These are phyloP conservation scores for Pentalonia nigronervosa DNA, from an alignment of 1,140 invertebrate species.

Conservation along the genomic window DNA sequence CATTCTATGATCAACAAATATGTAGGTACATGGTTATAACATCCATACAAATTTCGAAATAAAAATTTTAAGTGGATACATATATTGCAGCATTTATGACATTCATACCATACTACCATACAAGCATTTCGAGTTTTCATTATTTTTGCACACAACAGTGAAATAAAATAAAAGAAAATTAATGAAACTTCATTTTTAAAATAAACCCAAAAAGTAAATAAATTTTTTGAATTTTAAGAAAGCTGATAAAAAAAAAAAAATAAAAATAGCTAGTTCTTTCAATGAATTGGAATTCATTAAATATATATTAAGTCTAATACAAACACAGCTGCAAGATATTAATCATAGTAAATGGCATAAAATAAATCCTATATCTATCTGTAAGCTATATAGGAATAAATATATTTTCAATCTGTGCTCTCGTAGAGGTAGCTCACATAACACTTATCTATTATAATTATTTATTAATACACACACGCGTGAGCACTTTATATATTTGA, in stretches of 20 bases:
- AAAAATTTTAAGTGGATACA: background rate
- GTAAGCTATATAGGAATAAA: background rate
- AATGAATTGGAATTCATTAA: background rate
- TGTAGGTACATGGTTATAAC: background rate
- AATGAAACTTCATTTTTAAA: background rate
- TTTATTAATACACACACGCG: constrained; percentile 10
- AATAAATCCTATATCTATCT: background rate
- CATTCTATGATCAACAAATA: background rate
- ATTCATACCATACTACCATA: too few species aligned
- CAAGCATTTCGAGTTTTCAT: background rate
- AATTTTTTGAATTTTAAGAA: background rate
- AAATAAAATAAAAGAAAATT: background rate
- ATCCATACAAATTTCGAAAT: background rate
- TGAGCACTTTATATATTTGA: background rate
- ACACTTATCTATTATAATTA: constrained; percentile 33
- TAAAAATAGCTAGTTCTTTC: background rate
- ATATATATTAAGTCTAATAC: background rate
- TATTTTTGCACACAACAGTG: background rate
- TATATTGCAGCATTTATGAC: too few species aligned
- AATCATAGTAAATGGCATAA: background rate
- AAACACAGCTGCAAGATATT: background rate
- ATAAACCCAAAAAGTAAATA: background rate
- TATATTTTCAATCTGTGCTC: background rate
- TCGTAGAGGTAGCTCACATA: background rate
- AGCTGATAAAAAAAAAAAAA: background rate